phyloP scores from a whole-genome alignment of 2,797 vertebrate species.

The Chloroceryle amazona region DNA sequence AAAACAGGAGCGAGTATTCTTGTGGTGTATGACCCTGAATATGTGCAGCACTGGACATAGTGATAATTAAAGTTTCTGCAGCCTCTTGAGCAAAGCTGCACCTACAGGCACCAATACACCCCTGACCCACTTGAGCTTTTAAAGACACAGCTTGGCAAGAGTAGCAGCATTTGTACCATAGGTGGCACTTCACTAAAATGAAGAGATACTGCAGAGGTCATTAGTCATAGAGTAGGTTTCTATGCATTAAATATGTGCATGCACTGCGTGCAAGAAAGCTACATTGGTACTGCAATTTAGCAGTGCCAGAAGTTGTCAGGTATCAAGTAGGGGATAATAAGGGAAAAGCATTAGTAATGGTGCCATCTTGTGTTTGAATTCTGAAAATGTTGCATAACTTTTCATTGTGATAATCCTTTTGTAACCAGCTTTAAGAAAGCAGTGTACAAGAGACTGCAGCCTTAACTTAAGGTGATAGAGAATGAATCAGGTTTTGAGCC shows the following conservation, averaged over 20 bases:
- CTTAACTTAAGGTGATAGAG: neutral
- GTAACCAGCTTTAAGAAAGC: neutral
- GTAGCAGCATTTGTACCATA: neutral
- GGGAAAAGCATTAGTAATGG: slow-evolving; percentile 74
- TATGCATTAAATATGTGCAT: neutral
- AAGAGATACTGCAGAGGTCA: neutral
- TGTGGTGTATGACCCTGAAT: neutral
- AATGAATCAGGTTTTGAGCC: neutral
- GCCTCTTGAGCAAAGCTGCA: neutral
- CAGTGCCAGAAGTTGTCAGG: neutral
- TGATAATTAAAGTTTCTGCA: neutral
- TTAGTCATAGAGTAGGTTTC: neutral
- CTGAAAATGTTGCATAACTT: neutral
- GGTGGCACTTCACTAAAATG: rapidly evolving
- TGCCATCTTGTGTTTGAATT: slow-evolving; percentile 81
- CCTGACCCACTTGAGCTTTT: neutral
- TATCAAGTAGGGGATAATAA: neutral
- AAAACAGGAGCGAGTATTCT: neutral
- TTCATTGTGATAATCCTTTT: rapidly evolving
- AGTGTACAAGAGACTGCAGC: neutral
- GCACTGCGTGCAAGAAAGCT: neutral
- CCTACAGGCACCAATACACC: neutral
- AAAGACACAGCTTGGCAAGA: neutral
- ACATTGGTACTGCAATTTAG: rapidly evolving
- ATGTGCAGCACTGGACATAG: rapidly evolving